These are phyloP conservation scores for Elgaria multicarinata DNA, from an alignment of 2,113 vertebrate species.

Conservation along the genomic window DNA sequence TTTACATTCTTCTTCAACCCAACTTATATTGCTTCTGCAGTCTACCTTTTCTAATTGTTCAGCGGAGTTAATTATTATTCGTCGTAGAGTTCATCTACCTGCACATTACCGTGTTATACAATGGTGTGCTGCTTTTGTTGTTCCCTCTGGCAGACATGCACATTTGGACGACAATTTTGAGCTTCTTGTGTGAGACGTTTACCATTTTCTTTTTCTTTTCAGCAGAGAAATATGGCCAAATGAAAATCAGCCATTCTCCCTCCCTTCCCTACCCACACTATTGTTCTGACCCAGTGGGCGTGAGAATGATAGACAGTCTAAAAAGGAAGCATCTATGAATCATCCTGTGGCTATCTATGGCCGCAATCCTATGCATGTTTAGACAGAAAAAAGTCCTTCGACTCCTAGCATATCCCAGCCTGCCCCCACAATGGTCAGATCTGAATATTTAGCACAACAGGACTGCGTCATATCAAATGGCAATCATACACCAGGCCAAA, in stretches of 20 bases:
- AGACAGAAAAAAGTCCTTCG: too few species aligned
- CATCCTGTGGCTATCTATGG: neutral
- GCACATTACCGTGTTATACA: constrained; percentile 11
- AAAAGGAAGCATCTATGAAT: neutral
- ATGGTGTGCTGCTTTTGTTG: constrained; percentile 5
- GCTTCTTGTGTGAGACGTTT: constrained; percentile 25
- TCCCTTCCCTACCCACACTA: neutral
- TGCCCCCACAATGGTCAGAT: neutral
- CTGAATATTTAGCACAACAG: neutral
- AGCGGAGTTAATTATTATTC: constrained; percentile 42
- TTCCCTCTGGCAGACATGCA: constrained; percentile 34
- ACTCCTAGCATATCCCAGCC: too few species aligned
- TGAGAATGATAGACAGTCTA: neutral
- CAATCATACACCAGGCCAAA: neutral
- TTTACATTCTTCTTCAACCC: neutral
- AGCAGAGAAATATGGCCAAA: neutral
- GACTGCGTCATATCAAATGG: neutral
- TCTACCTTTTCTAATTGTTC: constrained; percentile 12
- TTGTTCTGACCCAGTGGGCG: constrained; percentile 22
- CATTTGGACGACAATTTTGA: constrained; percentile 36
- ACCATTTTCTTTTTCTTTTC: neutral
- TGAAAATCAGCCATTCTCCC: neutral
- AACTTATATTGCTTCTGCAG: neutral
- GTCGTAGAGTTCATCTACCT: constrained; percentile 40
- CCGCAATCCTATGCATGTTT: too few species aligned